Percentiles rank a stretch among this genome's conserved stretches.
These are phyloP conservation scores for Brachyrhaphis roseni DNA, from an alignment of 2,797 vertebrate genomes.

Conservation along the genomic window DNA sequence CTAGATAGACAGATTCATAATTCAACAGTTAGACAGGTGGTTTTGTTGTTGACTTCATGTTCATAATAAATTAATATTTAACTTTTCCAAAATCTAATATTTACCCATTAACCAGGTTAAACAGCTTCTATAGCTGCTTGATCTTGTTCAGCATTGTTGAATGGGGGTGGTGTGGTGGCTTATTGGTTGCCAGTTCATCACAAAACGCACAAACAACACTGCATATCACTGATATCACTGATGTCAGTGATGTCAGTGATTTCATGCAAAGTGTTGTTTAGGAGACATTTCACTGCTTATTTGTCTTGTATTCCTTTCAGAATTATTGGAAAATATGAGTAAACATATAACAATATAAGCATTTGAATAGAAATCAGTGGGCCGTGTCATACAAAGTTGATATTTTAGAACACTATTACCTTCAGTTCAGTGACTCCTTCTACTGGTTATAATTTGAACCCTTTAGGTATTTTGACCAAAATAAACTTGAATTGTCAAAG, in stretches of 20 bases:
- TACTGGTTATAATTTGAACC: conserved; percentile 46
- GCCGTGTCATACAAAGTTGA: conserved; percentile 20
- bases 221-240: neutral
- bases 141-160: neutral
- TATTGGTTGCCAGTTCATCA: neutral
- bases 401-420: conserved; percentile 20
- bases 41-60: neutral
- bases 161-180: neutral
- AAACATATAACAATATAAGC: neutral
- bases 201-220: neutral
- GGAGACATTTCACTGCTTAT: neutral
- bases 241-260: neutral
- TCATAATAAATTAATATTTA: neutral
- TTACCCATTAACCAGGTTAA: neutral
- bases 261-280: neutral
- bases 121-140: neutral
- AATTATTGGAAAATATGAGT: conserved; percentile 1
- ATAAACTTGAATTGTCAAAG: conserved; percentile 34
- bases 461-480: conserved; percentile 45
- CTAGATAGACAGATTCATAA: neutral
- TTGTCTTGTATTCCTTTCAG: neutral
- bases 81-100: neutral
- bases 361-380: conserved; percentile 6
- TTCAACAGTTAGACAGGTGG: neutral
- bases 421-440: conserved; percentile 21